Conservation (phyloP, 92 coral and sea anemone species). For the Heteractis magnifica region DNA sequence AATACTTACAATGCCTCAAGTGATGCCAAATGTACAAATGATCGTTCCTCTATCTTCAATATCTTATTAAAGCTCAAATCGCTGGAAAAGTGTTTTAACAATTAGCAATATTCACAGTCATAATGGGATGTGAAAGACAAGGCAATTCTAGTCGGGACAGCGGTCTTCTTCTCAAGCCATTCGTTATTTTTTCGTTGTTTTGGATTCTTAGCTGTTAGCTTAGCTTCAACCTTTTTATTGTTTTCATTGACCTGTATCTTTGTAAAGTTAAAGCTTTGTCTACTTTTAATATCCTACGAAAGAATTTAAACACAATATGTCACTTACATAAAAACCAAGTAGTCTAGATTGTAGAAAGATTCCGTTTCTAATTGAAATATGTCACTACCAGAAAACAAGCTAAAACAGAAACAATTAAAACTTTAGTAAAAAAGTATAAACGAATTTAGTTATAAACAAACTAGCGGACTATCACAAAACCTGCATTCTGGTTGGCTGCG, state of each 20-base stretch:
- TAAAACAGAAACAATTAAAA: neutral
- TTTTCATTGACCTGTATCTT: neutral
- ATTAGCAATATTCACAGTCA: neutral
- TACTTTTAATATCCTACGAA: neutral
- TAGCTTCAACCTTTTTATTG: neutral
- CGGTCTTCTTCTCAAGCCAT: neutral
- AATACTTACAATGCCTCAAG: conserved; percentile 27
- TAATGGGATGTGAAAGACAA: too few relatives aligned
- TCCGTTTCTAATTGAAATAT: conserved; percentile 25
- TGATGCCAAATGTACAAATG: conserved; percentile 21
- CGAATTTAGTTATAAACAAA: too few relatives aligned
- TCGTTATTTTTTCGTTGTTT: too few relatives aligned
- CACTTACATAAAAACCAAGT: conserved; percentile 22
- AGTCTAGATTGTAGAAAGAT: conserved; percentile 12
- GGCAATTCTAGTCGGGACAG: neutral
- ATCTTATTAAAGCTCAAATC: conserved; percentile 34
- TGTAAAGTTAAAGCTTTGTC: neutral
- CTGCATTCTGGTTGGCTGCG: too few relatives aligned
- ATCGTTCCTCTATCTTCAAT: conserved; percentile 16
- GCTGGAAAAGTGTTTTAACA: conserved; percentile 3
- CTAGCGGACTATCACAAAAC: too few relatives aligned
- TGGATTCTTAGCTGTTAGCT: too few relatives aligned
- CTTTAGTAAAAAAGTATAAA: too few relatives aligned
- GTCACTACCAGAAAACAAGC: conserved; percentile 24
- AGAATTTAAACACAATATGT: neutral